Conservation (phyloP, 2,888 invertebrate genomes). For the Cataglyphis livida region DNA sequence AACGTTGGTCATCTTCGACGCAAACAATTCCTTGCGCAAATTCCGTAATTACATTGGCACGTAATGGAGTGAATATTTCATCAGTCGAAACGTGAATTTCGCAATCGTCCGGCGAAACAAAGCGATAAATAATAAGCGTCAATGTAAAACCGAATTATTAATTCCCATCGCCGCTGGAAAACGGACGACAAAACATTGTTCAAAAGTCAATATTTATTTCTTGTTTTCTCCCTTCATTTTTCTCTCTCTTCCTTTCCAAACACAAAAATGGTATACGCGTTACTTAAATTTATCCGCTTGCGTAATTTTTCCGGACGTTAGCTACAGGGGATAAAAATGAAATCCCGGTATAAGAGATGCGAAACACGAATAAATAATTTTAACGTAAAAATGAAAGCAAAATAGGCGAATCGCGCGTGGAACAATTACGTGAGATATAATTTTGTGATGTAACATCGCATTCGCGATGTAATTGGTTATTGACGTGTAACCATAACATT, state of each 20-base stretch:
- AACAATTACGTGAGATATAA: constrained; percentile 60
- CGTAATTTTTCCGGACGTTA: constrained; percentile 25
- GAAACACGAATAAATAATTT: constrained; percentile 54
- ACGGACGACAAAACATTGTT: constrained; percentile 17
- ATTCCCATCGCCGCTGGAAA: constrained; percentile 27
- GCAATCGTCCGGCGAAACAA: constrained; percentile 29
- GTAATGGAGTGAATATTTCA: constrained; percentile 47
- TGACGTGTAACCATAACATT: constrained; percentile 27
- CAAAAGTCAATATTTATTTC: constrained; percentile 8
- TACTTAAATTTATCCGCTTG: constrained; percentile 12
- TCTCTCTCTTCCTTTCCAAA: neutral
- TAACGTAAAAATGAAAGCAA: constrained; percentile 37
- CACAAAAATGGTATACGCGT: constrained; percentile 10
- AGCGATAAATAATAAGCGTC: constrained; percentile 45
- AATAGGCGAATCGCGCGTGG: constrained; percentile 45
- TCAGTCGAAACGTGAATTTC: constrained; percentile 22
- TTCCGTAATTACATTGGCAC: constrained; percentile 42
- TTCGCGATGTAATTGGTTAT: constrained; percentile 27
- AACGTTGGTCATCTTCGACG: constrained; percentile 50
- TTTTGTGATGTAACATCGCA: neutral
- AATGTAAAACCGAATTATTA: constrained; percentile 42
- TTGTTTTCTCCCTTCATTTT: neutral
- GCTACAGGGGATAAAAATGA: constrained; percentile 6
- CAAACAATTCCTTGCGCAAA: constrained; percentile 51
- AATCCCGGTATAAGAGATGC: neutral